Percentiles rank a stretch among this genome's conserved stretches.
Conservation (phyloP, 1,140 invertebrate genomes). For the Anadara kagoshimensis region DNA sequence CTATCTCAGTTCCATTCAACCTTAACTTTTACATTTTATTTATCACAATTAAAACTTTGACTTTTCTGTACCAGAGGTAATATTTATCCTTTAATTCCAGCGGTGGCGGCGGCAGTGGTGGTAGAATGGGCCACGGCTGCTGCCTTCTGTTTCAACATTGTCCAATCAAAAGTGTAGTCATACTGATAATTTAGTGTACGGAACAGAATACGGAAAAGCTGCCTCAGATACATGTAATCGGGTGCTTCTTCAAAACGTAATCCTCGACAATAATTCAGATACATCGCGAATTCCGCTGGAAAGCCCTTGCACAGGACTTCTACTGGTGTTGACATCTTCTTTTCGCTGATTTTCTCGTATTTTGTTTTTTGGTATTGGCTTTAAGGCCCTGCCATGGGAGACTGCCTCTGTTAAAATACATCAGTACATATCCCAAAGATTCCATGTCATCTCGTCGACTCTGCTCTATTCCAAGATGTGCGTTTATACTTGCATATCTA, state of each 20-base stretch:
- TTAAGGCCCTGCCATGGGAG: conserved; percentile 94
- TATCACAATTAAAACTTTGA: no score
- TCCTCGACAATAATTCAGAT: conserved; percentile 96
- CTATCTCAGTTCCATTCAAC: no score
- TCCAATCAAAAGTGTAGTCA: conserved; percentile 99
- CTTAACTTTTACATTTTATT: no score
- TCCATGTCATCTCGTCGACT: conserved; percentile 96
- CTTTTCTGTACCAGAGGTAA: neutral
- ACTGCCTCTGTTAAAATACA: conserved; percentile 95
- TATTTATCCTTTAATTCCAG: conserved; percentile 43
- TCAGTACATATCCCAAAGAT: conserved; percentile 95
- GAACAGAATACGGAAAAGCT: conserved; percentile 98
- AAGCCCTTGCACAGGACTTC: conserved; percentile 96
- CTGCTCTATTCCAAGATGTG: conserved; percentile 87
- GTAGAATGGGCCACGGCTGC: conserved; percentile 62
- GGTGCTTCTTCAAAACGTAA: conserved; percentile 96
- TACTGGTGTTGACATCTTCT: conserved; percentile 97
- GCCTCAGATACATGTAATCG: conserved; percentile 98
- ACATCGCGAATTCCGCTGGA: conserved; percentile 98
- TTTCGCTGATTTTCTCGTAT: conserved; percentile 98
- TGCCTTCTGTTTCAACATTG: conserved; percentile 95
- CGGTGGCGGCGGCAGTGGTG: conserved; percentile 54
- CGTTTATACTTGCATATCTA: conserved; percentile 93
- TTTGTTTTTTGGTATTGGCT: conserved; percentile 90
- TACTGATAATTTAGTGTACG: conserved; percentile 99